Evolutionary conservation across 2,113 vertebrate species (phyloP), one percentile per base, ranked within the genome.

Genomic region (Sinocyclocheilus maitianheensis): DNA sequence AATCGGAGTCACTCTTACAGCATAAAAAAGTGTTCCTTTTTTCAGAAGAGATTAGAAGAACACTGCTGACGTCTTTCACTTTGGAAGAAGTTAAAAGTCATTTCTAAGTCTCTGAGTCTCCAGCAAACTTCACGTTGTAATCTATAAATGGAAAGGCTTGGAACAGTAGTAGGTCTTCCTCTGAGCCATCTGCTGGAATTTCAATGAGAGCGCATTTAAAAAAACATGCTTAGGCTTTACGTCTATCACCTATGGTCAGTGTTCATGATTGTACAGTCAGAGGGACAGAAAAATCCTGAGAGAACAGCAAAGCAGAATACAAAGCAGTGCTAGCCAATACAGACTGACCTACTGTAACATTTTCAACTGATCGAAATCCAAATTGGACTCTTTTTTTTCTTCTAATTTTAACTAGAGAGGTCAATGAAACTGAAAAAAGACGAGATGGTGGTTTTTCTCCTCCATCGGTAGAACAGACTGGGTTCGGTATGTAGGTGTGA

Each of bases 161-260:
- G n/a, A 67, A 67, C 79, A 67, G 62, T 34, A 51, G 62, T 81
- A 26, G 79, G 46, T 67, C 62, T 81, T 48, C 62, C 79, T 48
- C 18, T 3, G 13, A 67, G 24, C 40, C 24, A 51, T 67, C 79
- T 67, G 14, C 43, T 81, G 46, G 67, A 67, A 81, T 51, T 67
- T 81, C 40, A 48, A 81, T 67, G 79, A 81, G 62, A 30, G 43
- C n/a, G 22, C 79, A 81, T 81, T 81, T 67, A 81, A 81, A 67
- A 48, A 81, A 67, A 30, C 79, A 81, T 81, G 79, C 14, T 10
- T 20, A 5, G 24, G n/a, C 40, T 46, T 81, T 18, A 13, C 43
- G 30, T 67, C 1, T 34, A 22, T 81, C 62, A 30, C 40, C 22
- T 18, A 10, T 24, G 79, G 79, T 81, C 79, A 81, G 43, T 67